Percentiles rank a stretch among this genome's conserved stretches.
Evolutionary conservation across 2,113 vertebrate genomes (phyloP).

Genomic region (Nothoprocta perdicaria): DNA sequence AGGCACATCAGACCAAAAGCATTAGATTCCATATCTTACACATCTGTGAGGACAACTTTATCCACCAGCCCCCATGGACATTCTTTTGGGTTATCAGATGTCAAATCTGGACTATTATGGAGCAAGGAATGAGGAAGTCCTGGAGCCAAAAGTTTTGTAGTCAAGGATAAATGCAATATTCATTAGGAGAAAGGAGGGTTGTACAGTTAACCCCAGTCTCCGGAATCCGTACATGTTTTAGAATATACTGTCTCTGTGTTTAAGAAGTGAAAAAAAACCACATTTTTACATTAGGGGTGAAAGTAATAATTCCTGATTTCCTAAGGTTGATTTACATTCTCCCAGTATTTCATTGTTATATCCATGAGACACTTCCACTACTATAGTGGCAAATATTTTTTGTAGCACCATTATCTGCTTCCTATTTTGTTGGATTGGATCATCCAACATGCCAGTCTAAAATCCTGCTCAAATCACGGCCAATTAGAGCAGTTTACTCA

Average conservation of each 20-base stretch:
- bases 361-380: neutral
- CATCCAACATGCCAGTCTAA: neutral
- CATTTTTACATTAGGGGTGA: neutral
- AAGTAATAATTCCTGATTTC: neutral
- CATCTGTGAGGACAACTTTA: neutral
- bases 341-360: neutral
- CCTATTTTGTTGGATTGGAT: neutral
- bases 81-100: neutral
- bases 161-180: neutral
- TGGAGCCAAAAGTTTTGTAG: neutral
- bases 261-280: neutral
- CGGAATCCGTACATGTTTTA: neutral
- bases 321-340: neutral
- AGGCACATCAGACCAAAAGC: neutral
- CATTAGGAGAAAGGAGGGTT: neutral
- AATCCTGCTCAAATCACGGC: neutral
- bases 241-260: neutral
- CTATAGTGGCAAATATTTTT: neutral
- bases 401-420: neutral
- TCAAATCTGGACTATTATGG: neutral
- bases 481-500: neutral
- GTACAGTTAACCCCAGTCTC: neutral
- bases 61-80: neutral
- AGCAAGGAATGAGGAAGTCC: neutral
- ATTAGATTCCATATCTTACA: neutral